Evolutionary conservation across 2,888 invertebrate genomes (phyloP).

Genomic region (Diarsia mendica): DNA sequence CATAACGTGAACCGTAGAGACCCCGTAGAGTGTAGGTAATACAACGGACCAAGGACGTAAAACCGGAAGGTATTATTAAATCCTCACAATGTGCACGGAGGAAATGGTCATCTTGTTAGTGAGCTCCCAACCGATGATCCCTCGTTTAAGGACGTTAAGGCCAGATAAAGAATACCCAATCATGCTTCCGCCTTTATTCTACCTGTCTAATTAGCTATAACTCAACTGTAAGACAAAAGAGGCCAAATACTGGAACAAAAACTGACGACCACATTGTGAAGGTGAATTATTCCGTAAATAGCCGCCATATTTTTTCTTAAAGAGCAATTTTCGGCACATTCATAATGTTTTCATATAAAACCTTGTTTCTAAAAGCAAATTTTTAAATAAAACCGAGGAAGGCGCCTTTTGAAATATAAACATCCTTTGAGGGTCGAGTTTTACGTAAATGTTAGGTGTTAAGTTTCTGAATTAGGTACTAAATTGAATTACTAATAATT

Average conservation of each 20-base stretch:
- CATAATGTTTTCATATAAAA: slow-evolving; percentile 25
- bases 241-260: slow-evolving; percentile 41
- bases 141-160: neutral
- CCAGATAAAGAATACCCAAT: slow-evolving; percentile 44
- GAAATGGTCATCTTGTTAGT: slow-evolving; percentile 57
- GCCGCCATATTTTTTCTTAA: slow-evolving; percentile 29
- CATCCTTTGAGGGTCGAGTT: slow-evolving; percentile 30
- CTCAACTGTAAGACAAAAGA: slow-evolving; percentile 59
- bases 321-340: slow-evolving; percentile 42
- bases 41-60: slow-evolving; percentile 35
- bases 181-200: slow-evolving; percentile 37
- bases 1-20: neutral
- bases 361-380: slow-evolving; percentile 28
- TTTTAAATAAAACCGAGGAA: slow-evolving; percentile 22
- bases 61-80: slow-evolving; percentile 42
- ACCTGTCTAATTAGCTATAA: slow-evolving; percentile 62
- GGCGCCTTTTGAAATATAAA: slow-evolving; percentile 20
- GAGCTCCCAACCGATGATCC: slow-evolving; percentile 6
- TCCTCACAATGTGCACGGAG: slow-evolving; percentile 49
- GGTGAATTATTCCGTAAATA: slow-evolving; percentile 43
- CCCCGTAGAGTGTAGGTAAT: slow-evolving; percentile 1
- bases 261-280: slow-evolving; percentile 41
- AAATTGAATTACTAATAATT: slow-evolving; percentile 16
- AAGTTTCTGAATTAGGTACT: slow-evolving; percentile 13
- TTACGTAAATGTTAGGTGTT: slow-evolving; percentile 25